These are phyloP conservation scores for Xiphophorus birchmanni DNA, from an alignment of 2,797 vertebrate genomes.

Conservation along the genomic window DNA sequence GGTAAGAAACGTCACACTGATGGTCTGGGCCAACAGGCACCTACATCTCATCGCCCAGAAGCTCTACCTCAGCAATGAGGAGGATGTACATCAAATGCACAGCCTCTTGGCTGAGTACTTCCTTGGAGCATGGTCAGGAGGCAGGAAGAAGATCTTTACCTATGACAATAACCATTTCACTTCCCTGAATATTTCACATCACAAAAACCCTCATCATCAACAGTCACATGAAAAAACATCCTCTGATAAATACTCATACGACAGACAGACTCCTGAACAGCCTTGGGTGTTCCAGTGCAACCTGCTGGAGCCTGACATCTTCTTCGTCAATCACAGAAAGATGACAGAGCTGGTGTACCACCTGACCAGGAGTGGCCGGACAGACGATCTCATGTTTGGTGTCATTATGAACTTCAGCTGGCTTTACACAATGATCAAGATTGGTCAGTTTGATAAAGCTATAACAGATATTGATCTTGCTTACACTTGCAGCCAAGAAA, in stretches of 20 bases:
- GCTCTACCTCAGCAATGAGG: conserved; percentile 92
- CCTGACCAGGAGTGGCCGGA: conserved; percentile 91
- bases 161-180: conserved; percentile 89
- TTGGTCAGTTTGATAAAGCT: conserved; percentile 96
- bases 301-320: conserved; percentile 95
- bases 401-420: conserved; percentile 99
- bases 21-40: conserved; percentile 98
- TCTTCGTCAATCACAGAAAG: conserved; percentile 98
- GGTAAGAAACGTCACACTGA: conserved; percentile 91
- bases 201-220: conserved; percentile 86
- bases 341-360: conserved; percentile 97
- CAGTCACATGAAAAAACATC: conserved; percentile 88
- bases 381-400: conserved; percentile 94
- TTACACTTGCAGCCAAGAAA: conserved; percentile 94
- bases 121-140: conserved; percentile 97
- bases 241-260: conserved; percentile 91
- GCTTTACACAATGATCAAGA: conserved; percentile 99
- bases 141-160: conserved; percentile 93
- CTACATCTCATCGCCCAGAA: conserved; percentile 99
- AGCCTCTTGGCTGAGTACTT: conserved; percentile 97
- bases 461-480: conserved; percentile 93
- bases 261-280: conserved; percentile 96
- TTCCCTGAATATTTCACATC: conserved; percentile 86
- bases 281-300: conserved; percentile 99
- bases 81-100: conserved; percentile 95